Percentiles rank a stretch among this genome's conserved stretches.
phyloP scores from a whole-genome alignment of 1,140 invertebrate species.

The Musca domestica region DNA sequence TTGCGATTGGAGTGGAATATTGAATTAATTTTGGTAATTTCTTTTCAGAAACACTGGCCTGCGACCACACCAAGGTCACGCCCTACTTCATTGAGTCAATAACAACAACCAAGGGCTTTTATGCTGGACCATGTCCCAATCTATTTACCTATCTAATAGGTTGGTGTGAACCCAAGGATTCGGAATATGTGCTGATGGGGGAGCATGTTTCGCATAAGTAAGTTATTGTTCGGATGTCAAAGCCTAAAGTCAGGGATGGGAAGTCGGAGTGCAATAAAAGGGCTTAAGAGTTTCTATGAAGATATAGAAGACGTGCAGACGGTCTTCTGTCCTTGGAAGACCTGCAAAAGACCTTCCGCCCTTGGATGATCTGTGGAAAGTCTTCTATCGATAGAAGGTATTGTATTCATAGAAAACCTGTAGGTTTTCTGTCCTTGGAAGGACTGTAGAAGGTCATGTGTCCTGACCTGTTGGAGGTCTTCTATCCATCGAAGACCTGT shows the following conservation, averaged over 20 bases:
- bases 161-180: slow-evolving; percentile 73
- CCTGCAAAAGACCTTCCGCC: no score
- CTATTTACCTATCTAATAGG: slow-evolving; percentile 77
- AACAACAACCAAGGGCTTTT: slow-evolving; percentile 72
- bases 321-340: no score
- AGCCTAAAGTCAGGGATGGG: background rate
- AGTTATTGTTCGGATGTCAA: no score
- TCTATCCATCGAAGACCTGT: no score
- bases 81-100: slow-evolving; percentile 86
- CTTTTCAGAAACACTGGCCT: slow-evolving; percentile 72
- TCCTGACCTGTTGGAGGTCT: no score
- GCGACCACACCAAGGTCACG: slow-evolving; percentile 84
- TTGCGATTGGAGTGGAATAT: background rate
- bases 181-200: slow-evolving; percentile 79
- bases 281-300: background rate
- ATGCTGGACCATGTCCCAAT: slow-evolving; percentile 77
- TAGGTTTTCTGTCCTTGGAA: no score
- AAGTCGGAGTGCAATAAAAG: background rate
- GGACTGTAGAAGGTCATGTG: no score
- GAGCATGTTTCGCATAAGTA: slow-evolving; percentile 73
- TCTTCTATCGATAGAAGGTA: background rate
- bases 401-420: no score
- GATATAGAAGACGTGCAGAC: no score
- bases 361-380: no score
- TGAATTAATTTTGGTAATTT: background rate